phyloP scores from a whole-genome alignment of 2,113 vertebrate genomes.

The Charina bottae region DNA sequence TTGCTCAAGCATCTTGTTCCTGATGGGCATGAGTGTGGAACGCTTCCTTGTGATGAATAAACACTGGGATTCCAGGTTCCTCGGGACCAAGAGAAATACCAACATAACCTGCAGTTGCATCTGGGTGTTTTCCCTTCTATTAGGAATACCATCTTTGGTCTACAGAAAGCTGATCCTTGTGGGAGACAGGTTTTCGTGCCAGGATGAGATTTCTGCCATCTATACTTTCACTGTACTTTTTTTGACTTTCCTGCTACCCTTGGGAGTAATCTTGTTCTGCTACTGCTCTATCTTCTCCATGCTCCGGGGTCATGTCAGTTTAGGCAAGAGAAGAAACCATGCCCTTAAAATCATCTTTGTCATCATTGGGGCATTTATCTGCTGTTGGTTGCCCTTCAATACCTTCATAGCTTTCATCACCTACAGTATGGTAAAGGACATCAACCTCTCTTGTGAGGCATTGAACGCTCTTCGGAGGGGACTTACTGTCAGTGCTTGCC shows the following conservation, averaged over 20 bases:
- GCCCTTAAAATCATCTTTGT: conserved; percentile 83
- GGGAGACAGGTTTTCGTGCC: conserved; percentile 53
- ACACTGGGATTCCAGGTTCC: conserved; percentile 71
- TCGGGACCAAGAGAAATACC: conserved; percentile 69
- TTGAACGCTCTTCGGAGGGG: conserved; percentile 62
- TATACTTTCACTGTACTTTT: conserved; percentile 73
- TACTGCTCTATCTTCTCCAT: conserved; percentile 80
- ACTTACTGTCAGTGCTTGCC: conserved; percentile 74
- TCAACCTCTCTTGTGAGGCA: conserved; percentile 42
- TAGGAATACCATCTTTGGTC: conserved; percentile 75
- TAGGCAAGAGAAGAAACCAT: conserved; percentile 72
- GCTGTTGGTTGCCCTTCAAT: conserved; percentile 87
- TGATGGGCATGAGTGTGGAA: conserved; percentile 81
- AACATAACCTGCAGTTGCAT: conserved; percentile 66
- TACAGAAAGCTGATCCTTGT: conserved; percentile 59
- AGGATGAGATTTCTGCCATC: conserved; percentile 62
- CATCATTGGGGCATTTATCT: conserved; percentile 80
- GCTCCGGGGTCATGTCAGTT: conserved; percentile 69
- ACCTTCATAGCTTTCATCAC: conserved; percentile 73
- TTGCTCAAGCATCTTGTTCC: conserved; percentile 86
- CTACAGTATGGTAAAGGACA: conserved; percentile 40
- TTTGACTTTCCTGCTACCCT: conserved; percentile 80
- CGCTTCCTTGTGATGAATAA: conserved; percentile 84
- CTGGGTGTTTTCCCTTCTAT: conserved; percentile 76
- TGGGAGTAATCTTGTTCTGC: conserved; percentile 78